Evolutionary conservation across 2,888 invertebrate genomes (phyloP), one percentile per base, ranked within the genome.

Genomic region (Geophilus truncorum): DNA sequence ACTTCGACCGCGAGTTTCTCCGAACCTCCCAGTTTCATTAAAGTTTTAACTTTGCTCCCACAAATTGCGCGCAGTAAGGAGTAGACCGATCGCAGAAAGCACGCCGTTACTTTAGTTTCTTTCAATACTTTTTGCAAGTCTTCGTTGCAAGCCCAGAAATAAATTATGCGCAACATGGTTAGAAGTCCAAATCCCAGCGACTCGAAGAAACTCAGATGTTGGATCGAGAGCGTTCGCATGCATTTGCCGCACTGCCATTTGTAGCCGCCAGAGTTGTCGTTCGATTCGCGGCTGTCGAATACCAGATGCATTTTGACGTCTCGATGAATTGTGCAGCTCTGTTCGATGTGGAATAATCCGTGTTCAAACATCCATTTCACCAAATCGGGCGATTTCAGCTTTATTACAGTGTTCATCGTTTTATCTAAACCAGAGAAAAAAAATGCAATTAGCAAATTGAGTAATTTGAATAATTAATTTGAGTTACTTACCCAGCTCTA

Each of bases 81-180:
- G 36, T 77, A 82, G 12, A 81, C 81, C 18, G 81, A 82, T 40
- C 78, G 18, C 75, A 82, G 34, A 51, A 81, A 80, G 40, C 76
- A 76, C 15, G 80, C 80, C 2, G 80, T 70, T 6, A 77, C 81
- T 76, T 80, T 34, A 15, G 79, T 81, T 21, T 80, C 80, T 18
- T 25, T 4, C 21, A 81, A 30, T 7, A 81, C 80, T 23, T 70
- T 81, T 25, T 77, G 34, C n/a, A 81, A 62, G 2, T 82, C 82
- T 34, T 57, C 62, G 78, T 81, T 81, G 84, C 95, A 95, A 0
- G 94, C 91, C 96, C 96, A 96, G 86, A 95, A 95, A 87, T 96
- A 96, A 79, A 96, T 90, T 0, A 96, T 89, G 85, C 95, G 95
- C 0, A 96, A 88, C 9, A 95, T 88, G 0, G 93, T 92, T 40